These are phyloP conservation scores for Graphium colonna DNA, from an alignment of 2,888 invertebrate genomes.

Conservation along the genomic window DNA sequence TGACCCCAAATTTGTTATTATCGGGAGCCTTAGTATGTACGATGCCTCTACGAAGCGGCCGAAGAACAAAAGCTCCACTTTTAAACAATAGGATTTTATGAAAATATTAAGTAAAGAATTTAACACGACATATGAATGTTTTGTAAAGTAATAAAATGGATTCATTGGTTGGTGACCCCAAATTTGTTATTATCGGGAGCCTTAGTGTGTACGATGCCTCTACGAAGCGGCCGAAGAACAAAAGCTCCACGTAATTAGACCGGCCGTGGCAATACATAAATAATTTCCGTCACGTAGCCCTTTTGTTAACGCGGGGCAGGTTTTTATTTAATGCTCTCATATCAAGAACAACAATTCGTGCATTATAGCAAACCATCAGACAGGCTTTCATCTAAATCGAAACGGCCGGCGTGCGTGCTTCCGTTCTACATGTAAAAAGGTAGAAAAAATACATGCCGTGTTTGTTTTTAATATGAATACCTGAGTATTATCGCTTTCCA, in stretches of 20 bases:
- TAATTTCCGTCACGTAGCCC: conserved; percentile 77
- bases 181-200: conserved; percentile 51
- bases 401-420: neutral
- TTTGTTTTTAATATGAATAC: too few species aligned
- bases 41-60: conserved; percentile 44
- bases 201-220: conserved; percentile 44
- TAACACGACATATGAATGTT: too few species aligned
- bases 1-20: conserved; percentile 57
- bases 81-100: too few species aligned
- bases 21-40: conserved; percentile 43
- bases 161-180: too few species aligned
- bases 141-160: too few species aligned
- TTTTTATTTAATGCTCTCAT: conserved; percentile 75
- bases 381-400: conserved; percentile 52
- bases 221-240: conserved; percentile 61
- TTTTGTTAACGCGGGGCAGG: conserved; percentile 69
- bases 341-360: conserved; percentile 69
- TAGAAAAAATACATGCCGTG: too few species aligned
- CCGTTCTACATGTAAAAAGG: neutral
- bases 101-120: too few species aligned
- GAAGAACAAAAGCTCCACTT: conserved; percentile 74
- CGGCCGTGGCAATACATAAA: conserved; percentile 77
- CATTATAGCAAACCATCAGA: conserved; percentile 59
- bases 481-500: too few species aligned
- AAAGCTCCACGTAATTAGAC: conserved; percentile 77